Evolutionary conservation across 2,113 vertebrate genomes (phyloP), one percentile per base, ranked within the genome.

Genomic region (Narcine bancroftii): DNA sequence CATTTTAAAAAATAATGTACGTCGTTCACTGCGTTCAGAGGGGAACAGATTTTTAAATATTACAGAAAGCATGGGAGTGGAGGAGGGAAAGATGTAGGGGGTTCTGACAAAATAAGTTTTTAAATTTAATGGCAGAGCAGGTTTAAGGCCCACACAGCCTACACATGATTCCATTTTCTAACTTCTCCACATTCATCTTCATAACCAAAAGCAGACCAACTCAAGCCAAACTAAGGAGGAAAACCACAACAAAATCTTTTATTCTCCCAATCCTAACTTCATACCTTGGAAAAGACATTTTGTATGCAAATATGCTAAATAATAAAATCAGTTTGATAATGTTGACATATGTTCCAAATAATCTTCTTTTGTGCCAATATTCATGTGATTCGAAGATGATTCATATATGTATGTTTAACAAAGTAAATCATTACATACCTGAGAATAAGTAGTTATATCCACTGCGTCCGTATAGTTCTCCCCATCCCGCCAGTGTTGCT

Each of bases 361-460:
- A 24, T 69, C 66, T 69, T 21, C 21, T 69, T 69, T 24, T 69
- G 66, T 69, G 21, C 66, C 66, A 69, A 19, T 24, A 26, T 69
- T 69, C 26, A 69, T 24, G 21, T 24, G 21, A 63, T 63, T 69
- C 66, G 21, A 69, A 5, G 21, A 26, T 69, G 66, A 69, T 69
- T 69, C 15, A 87, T 63, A 63, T 56, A 47, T 29, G 50, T 92
- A 77, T 45, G 24, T 92, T 63, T 53, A 21, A 6, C 76, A 10
- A 60, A 92, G 63, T 36, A 7, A 81, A 17, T 45, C 45, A n/a
- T 77, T 89, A 93, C 89, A 94, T 95, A 99, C 98, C 98, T 96
- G 99, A 99, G 96, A 99, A 99, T 94, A 99, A 98, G 72, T 99
- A 99, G 95, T 99, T 99, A 95, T 99, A 99, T 85, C 99, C 97